Percentiles rank a stretch among this genome's conserved stretches.
Evolutionary conservation across 2,797 vertebrate species (phyloP).

Genomic region (Melopsittacus undulatus): DNA sequence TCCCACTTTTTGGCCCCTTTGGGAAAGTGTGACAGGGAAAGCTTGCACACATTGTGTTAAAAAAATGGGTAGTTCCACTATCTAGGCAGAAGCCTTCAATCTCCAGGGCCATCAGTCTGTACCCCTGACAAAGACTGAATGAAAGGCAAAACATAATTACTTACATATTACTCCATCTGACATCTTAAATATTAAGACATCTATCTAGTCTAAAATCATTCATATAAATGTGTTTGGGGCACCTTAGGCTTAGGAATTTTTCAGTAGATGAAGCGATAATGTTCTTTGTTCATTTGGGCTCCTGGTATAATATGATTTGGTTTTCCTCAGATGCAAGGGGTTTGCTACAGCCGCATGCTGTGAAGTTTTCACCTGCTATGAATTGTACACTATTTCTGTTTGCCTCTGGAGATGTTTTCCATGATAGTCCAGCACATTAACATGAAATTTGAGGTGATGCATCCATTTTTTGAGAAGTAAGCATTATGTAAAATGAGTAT

Average conservation of each 20-base stretch:
- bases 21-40: background rate
- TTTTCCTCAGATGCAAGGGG: background rate
- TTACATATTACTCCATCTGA: slow-evolving; percentile 4
- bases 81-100: background rate
- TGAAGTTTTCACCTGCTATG: background rate
- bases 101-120: slow-evolving; percentile 28
- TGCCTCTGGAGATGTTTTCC: background rate
- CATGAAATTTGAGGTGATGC: background rate
- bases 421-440: background rate
- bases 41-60: background rate
- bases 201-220: background rate
- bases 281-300: background rate
- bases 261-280: background rate
- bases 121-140: slow-evolving; percentile 18
- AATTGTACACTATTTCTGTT: background rate
- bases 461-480: background rate
- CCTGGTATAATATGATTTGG: background rate
- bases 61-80: background rate
- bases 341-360: background rate
- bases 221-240: background rate
- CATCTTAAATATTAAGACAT: slow-evolving; percentile 39
- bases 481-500: background rate
- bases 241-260: background rate
- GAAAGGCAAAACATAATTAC: slow-evolving; percentile 33
- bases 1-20: background rate